A percentile compares a stretch with the other conserved stretches of the same genome.
phyloP scores from a whole-genome alignment of 2,888 invertebrate species.

The Trachelus troglodyta region DNA sequence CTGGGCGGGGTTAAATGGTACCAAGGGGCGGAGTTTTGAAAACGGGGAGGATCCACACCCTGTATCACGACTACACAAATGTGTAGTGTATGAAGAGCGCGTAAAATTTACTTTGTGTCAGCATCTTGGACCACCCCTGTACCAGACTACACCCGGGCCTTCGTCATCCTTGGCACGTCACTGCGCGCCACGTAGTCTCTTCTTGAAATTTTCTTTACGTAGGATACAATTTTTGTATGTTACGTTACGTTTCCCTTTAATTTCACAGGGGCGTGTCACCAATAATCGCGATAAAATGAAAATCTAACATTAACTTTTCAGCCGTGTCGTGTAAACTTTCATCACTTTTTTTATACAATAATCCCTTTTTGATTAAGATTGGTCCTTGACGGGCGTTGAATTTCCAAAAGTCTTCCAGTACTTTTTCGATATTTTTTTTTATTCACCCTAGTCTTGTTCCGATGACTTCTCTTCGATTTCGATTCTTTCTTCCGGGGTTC shows the following conservation, averaged over 20 bases:
- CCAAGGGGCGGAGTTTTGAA: not conserved
- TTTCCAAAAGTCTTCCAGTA: not conserved
- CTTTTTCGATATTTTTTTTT: not conserved
- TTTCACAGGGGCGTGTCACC: not conserved
- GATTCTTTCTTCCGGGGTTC: slow-evolving; percentile 9
- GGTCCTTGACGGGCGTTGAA: not conserved
- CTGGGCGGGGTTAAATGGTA: not conserved
- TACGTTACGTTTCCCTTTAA: not conserved
- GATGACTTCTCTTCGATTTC: slow-evolving; percentile 12
- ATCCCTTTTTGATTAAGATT: not conserved
- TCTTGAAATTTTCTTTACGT: not conserved
- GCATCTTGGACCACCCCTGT: slow-evolving; percentile 45
- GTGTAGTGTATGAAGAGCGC: slow-evolving; percentile 64
- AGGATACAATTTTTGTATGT: not conserved
- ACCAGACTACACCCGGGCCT: slow-evolving; percentile 34
- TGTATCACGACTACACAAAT: slow-evolving; percentile 60
- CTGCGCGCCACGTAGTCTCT: slow-evolving; percentile 36
- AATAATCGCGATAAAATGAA: not conserved
- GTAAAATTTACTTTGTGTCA: slow-evolving; percentile 63
- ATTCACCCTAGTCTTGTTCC: not conserved
- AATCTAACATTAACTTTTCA: not conserved
- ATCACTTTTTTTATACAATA: not conserved
- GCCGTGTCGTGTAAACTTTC: not conserved
- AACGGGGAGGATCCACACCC: slow-evolving; percentile 41
- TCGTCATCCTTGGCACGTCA: slow-evolving; percentile 32